Evolutionary conservation across 2,888 invertebrate genomes (phyloP).

Genomic region (Hipparchia semele): DNA sequence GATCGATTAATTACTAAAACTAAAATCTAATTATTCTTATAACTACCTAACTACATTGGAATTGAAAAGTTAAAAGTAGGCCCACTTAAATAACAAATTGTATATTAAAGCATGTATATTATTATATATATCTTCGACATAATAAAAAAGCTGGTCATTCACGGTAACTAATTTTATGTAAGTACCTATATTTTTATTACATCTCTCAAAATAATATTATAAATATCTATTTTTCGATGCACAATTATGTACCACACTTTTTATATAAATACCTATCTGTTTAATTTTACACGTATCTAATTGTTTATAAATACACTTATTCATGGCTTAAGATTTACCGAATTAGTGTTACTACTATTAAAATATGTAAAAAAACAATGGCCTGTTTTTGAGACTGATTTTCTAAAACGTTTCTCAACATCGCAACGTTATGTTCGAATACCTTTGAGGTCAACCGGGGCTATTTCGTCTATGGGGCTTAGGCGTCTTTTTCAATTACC

Average conservation of each 20-base stretch:
- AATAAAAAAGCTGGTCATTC: not conserved
- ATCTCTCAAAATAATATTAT: slow-evolving; percentile 11
- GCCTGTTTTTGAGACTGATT: slow-evolving; percentile 83
- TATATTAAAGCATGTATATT: not conserved
- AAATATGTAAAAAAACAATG: slow-evolving; percentile 67
- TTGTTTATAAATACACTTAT: slow-evolving; percentile 23
- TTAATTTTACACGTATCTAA: slow-evolving; percentile 9
- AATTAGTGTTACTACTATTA: slow-evolving; percentile 55
- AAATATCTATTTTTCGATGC: slow-evolving; percentile 26
- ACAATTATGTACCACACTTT: slow-evolving; percentile 18
- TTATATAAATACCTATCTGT: slow-evolving; percentile 1
- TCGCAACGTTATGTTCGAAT: slow-evolving; percentile 43
- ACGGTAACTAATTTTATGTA: slow-evolving; percentile 4
- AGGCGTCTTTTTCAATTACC: too few species aligned
- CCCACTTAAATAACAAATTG: not conserved
- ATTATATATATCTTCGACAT: not conserved
- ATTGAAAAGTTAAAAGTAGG: slow-evolving; percentile 11
- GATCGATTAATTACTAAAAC: not conserved
- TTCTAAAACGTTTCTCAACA: slow-evolving; percentile 76
- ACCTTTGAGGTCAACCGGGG: too few species aligned
- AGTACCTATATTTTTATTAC: slow-evolving; percentile 11
- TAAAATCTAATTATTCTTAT: not conserved
- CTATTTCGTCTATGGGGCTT: too few species aligned
- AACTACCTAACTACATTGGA: not conserved
- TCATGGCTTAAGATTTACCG: slow-evolving; percentile 45